These are phyloP conservation scores for Fulica atra DNA, from an alignment of 2,113 vertebrate genomes.

Conservation along the genomic window DNA sequence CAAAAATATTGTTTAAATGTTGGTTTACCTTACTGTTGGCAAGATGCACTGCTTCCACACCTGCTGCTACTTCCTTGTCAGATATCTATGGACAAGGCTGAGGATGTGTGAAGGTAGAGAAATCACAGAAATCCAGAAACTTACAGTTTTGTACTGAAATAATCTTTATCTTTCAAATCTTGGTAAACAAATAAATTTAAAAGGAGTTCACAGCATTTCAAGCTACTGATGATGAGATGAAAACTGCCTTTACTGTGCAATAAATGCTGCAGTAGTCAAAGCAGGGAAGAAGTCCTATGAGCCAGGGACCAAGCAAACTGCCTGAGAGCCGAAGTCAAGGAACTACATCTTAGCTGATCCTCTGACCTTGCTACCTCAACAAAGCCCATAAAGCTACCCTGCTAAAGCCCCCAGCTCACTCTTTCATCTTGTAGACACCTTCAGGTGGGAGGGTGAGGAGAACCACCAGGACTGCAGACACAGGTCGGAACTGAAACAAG, in stretches of 20 bases:
- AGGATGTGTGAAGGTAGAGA: not conserved
- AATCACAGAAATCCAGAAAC: not conserved
- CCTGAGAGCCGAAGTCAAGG: not conserved
- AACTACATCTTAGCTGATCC: not conserved
- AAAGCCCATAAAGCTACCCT: not conserved
- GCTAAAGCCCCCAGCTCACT: not conserved
- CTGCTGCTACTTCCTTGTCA: not conserved
- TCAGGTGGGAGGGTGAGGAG: not conserved
- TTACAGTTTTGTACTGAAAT: not conserved
- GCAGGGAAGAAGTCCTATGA: not conserved
- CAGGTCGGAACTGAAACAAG: not conserved
- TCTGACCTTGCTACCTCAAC: not conserved
- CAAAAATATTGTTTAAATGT: not conserved
- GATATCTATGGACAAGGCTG: not conserved
- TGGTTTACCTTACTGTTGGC: not conserved
- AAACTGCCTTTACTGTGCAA: not conserved
- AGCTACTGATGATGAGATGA: not conserved
- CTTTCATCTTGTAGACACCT: not conserved
- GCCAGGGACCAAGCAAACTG: not conserved
- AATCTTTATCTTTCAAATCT: not conserved
- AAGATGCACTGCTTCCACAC: not conserved
- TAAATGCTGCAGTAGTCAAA: not conserved
- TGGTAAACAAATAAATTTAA: not conserved
- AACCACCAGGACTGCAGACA: not conserved
- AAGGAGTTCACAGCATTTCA: not conserved